Conservation (phyloP, 2,113 vertebrate species). For the Xyliphius kryptos region DNA sequence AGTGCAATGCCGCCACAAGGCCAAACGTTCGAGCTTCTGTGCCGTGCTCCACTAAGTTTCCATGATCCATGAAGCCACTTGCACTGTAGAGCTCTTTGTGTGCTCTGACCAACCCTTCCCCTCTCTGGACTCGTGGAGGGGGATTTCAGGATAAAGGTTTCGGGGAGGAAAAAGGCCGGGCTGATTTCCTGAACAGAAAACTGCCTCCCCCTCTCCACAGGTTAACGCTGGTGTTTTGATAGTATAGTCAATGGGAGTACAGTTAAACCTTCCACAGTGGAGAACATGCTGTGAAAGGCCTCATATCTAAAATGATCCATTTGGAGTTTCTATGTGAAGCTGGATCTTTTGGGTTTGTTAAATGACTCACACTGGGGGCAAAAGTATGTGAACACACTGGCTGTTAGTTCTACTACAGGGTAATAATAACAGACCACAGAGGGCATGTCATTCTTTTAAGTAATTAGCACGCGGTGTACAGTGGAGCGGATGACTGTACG, state of each 20-base stretch:
- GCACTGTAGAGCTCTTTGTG: slow-evolving; percentile 9
- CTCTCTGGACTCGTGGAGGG: slow-evolving; percentile 20
- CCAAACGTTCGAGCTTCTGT: slow-evolving; percentile 18
- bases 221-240: slow-evolving; percentile 29
- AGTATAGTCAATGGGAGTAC: slow-evolving; percentile 14
- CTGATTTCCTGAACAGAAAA: slow-evolving; percentile 34
- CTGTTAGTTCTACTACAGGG: too few species aligned
- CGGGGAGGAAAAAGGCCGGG: slow-evolving; percentile 21
- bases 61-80: slow-evolving; percentile 19
- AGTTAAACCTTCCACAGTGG: slow-evolving; percentile 36
- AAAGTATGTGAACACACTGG: too few species aligned
- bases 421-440: too few species aligned
- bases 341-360: too few species aligned
- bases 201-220: slow-evolving; percentile 13
- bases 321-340: too few species aligned
- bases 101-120: slow-evolving; percentile 11
- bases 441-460: too few species aligned
- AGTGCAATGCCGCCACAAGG: background rate
- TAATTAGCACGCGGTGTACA: too few species aligned
- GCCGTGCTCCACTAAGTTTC: slow-evolving; percentile 17
- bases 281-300: slow-evolving; percentile 5
- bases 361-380: too few species aligned
- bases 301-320: background rate
- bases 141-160: slow-evolving; percentile 27
- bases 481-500: too few species aligned